These are phyloP conservation scores for Eupsittula cactorum DNA, from an alignment of 2,113 vertebrate species.

Conservation along the genomic window DNA sequence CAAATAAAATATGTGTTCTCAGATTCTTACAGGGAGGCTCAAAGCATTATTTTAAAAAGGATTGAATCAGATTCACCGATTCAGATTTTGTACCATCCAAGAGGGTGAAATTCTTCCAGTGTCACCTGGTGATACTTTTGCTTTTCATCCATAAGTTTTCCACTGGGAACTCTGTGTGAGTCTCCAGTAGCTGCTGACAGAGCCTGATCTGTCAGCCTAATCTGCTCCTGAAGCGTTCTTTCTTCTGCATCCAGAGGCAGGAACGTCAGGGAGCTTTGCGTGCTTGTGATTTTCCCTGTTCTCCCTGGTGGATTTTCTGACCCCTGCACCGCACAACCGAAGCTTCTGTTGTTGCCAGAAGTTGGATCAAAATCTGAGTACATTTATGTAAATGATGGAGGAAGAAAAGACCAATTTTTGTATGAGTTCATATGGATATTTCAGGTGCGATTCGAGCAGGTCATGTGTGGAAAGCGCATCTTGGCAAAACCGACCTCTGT, in stretches of 20 bases:
- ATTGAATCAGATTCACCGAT: background rate
- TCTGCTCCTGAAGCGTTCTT: background rate
- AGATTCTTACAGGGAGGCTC: background rate
- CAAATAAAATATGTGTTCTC: background rate
- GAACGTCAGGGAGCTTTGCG: background rate
- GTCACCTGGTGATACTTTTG: background rate
- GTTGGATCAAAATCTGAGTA: background rate
- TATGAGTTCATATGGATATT: background rate
- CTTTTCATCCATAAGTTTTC: background rate
- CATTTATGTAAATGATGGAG: background rate
- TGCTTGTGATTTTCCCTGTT: background rate
- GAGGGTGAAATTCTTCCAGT: background rate
- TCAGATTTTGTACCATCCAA: background rate
- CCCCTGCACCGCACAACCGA: background rate
- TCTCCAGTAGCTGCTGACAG: background rate
- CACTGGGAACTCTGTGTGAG: background rate
- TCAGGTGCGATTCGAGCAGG: background rate
- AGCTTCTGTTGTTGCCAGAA: background rate
- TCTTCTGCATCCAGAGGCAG: background rate
- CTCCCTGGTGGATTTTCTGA: background rate
- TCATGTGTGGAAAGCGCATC: background rate
- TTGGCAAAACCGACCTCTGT: background rate
- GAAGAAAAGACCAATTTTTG: background rate
- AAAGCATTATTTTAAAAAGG: background rate
- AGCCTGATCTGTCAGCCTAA: background rate